A percentile compares a stretch with the other conserved stretches of the same genome.
phyloP scores from a whole-genome alignment of 2,797 vertebrate genomes.

The Pseudocheirus occidentalis region DNA sequence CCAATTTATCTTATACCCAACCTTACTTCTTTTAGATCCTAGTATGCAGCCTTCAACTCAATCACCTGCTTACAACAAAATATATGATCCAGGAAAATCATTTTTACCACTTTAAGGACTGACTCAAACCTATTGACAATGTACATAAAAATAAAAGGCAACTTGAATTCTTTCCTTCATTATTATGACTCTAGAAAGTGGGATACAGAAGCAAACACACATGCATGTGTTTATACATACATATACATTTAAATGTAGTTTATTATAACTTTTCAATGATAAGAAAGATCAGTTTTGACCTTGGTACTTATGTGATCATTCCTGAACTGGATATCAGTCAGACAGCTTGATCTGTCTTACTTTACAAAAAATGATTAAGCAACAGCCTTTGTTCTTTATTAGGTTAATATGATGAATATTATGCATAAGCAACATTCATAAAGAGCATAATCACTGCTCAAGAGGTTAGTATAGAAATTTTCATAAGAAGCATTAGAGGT shows the following conservation, averaged over 20 bases:
- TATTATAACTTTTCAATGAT: conserved; percentile 33
- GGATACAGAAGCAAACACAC: background rate
- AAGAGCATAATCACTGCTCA: conserved; percentile 39
- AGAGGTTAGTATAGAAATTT: conserved; percentile 36
- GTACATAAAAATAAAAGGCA: background rate
- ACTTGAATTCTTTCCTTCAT: background rate
- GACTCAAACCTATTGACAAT: background rate
- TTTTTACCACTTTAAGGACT: background rate
- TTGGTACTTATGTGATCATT: conserved; percentile 1
- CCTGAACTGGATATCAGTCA: background rate
- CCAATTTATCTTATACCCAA: background rate
- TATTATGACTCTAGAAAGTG: conserved; percentile 2
- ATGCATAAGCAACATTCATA: conserved; percentile 1
- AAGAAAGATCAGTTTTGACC: conserved; percentile 2
- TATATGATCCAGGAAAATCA: background rate
- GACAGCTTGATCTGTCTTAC: background rate
- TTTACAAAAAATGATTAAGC: conserved; percentile 6
- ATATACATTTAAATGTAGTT: conserved; percentile 18
- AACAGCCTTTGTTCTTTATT: conserved; percentile 31
- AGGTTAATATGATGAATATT: conserved; percentile 48
- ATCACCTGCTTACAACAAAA: background rate
- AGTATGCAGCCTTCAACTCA: background rate
- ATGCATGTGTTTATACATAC: background rate
- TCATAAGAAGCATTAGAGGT: conserved; percentile 16
- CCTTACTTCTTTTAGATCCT: background rate